phyloP scores from a whole-genome alignment of 2,888 invertebrate genomes.

The Zhengitettix transpicula region DNA sequence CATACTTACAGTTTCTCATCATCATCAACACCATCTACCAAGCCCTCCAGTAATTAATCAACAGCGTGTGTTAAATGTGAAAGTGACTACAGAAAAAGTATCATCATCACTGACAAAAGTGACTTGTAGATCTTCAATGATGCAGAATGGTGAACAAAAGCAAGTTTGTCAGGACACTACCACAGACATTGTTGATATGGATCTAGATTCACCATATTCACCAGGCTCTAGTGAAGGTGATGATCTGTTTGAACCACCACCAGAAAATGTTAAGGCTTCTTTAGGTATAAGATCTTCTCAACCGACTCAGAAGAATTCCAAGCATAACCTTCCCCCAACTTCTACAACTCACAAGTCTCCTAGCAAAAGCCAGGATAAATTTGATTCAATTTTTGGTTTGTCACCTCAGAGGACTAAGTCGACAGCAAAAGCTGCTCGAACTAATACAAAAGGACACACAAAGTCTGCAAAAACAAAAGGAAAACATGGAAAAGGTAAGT shows the following conservation, averaged over 20 bases:
- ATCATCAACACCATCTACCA: neutral
- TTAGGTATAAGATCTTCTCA: slow-evolving; percentile 8
- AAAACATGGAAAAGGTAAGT: slow-evolving; percentile 12
- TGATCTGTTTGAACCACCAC: slow-evolving; percentile 69
- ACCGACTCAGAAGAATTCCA: neutral
- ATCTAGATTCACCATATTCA: slow-evolving; percentile 72
- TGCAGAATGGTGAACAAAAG: slow-evolving; percentile 12
- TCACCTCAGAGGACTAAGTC: slow-evolving; percentile 7
- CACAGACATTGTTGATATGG: slow-evolving; percentile 41
- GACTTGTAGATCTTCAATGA: neutral
- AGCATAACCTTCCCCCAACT: neutral
- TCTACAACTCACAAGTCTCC: slow-evolving; percentile 6
- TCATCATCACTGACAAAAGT: neutral
- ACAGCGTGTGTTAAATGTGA: neutral
- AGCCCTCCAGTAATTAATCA: slow-evolving; percentile 3
- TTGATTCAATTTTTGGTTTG: slow-evolving; percentile 9
- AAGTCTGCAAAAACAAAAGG: slow-evolving; percentile 15
- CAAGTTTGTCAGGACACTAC: slow-evolving; percentile 18
- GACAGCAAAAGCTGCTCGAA: slow-evolving; percentile 1
- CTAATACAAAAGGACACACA: slow-evolving; percentile 17
- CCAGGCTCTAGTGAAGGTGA: slow-evolving; percentile 80
- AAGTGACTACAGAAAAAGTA: neutral
- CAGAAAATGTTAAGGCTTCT: slow-evolving; percentile 19
- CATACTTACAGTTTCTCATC: neutral
- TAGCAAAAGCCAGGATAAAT: slow-evolving; percentile 9